Evolutionary conservation across 2,113 vertebrate genomes (phyloP), one percentile per base, ranked within the genome.

Genomic region (Chelonoidis abingdonii): DNA sequence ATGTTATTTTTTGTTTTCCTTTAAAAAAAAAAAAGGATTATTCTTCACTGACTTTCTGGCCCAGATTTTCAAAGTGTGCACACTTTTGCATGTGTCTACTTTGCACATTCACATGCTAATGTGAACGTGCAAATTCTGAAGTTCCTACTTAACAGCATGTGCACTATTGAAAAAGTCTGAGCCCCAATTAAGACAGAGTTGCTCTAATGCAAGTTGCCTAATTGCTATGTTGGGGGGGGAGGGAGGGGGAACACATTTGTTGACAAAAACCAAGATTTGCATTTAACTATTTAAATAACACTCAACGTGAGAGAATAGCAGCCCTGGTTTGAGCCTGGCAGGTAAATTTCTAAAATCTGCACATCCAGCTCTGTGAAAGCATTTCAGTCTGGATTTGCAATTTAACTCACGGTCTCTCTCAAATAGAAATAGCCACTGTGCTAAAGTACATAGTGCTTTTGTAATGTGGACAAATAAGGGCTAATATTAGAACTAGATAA

Each of bases 351-450:
- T 82, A 59, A 72, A 62, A 35, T 16, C 80, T 80, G 31, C 62
- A 65, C 62, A 16, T 16, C 14, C 59, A 31, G 6, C 29, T 14
- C 59, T 31, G 69, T 78, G 80, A 95, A 96, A 94, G 78, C 52
- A 80, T 87, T 94, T 52, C 65, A 54, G 80, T 76, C 41, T 94
- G 69, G n/a, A 82, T 93, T 69, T 94, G 29, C 38, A 83, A 76
- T 59, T 10, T 75, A 75, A 24, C 10, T 75, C n/a, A 41, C 11
- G 38, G n/a, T 11, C 69, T 12, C 10, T 22, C 35, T 38, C 6
- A 7, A 62, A 62, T 29, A 57, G 25, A 57, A 57, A 57, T 11
- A 57, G 56, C 22, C 56, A 57, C 56, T 57, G 56, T 9, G 10
- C 24, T 57, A 57, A 25, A 57, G 9, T 57, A 25, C 56, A 31